Conservation (phyloP, 2,888 invertebrate species). For the Theretra japonica region DNA sequence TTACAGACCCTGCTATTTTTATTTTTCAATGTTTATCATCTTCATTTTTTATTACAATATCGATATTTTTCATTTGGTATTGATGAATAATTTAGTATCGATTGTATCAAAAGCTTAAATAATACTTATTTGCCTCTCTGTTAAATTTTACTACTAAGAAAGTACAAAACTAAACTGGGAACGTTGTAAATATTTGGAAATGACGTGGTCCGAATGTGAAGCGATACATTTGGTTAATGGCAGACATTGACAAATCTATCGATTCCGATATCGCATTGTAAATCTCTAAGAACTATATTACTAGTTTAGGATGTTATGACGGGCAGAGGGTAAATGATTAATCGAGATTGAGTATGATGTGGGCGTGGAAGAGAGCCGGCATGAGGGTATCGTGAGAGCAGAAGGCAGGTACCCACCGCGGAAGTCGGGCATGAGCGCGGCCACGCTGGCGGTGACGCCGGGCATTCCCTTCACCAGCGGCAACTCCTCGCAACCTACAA, state of each 20-base stretch:
- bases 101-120: too few species aligned
- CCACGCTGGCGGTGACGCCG: constrained; percentile 79
- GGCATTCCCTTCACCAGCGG: constrained; percentile 81
- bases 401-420: constrained; percentile 85
- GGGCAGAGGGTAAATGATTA: background rate
- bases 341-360: too few species aligned
- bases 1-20: too few species aligned
- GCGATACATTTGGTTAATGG: background rate
- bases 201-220: background rate
- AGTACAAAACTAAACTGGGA: background rate
- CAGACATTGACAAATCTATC: background rate
- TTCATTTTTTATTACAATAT: too few species aligned
- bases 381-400: constrained; percentile 1
- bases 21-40: too few species aligned
- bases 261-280: background rate
- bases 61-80: too few species aligned
- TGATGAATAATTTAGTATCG: too few species aligned
- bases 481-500: constrained; percentile 65
- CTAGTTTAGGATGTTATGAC: too few species aligned
- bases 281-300: background rate
- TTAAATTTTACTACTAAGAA: constrained; percentile 19
- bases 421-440: constrained; percentile 88
- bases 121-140: background rate
- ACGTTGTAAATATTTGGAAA: background rate
- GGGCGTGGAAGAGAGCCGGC: background rate